phyloP scores from a whole-genome alignment of 1,140 invertebrate species.

The Sminthurinus signatus region DNA sequence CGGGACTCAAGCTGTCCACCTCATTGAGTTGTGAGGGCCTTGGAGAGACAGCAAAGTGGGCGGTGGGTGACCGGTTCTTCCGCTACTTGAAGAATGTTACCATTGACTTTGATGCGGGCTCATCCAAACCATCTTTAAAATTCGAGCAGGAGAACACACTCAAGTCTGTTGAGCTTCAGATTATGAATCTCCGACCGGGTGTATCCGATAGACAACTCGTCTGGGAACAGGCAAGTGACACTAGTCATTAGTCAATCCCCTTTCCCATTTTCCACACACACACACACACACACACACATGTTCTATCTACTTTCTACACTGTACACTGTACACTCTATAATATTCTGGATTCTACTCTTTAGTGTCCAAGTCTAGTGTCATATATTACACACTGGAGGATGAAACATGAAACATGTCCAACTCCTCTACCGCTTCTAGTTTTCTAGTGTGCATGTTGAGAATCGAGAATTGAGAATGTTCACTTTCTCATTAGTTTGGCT shows the following conservation, averaged over 20 bases:
- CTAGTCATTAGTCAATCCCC: conserved; percentile 4
- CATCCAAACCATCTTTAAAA: conserved; percentile 16
- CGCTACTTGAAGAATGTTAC: conserved; percentile 71
- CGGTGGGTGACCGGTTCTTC: conserved; percentile 62
- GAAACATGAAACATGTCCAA: no score
- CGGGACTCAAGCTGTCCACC: conserved; percentile 65
- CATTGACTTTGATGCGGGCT: conserved; percentile 25
- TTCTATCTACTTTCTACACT: no score
- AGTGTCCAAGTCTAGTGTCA: no score
- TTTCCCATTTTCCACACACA: no score
- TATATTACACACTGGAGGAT: no score
- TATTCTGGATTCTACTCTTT: no score
- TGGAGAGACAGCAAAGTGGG: conserved; percentile 62
- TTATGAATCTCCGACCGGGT: conserved; percentile 76
- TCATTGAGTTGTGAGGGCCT: conserved; percentile 69
- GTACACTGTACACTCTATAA: no score
- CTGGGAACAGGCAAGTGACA: conserved; percentile 76
- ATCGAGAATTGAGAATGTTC: no score
- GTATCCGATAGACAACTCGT: conserved; percentile 61
- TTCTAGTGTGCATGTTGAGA: no score
- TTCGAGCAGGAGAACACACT: conserved; percentile 75
- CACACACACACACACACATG: no score
- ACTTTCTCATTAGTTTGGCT: no score
- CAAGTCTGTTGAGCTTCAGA: conserved; percentile 77
- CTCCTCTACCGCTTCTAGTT: no score